Evolutionary conservation across 2,113 vertebrate genomes (phyloP), one percentile per base, ranked within the genome.

Genomic region (Upupa epops): DNA sequence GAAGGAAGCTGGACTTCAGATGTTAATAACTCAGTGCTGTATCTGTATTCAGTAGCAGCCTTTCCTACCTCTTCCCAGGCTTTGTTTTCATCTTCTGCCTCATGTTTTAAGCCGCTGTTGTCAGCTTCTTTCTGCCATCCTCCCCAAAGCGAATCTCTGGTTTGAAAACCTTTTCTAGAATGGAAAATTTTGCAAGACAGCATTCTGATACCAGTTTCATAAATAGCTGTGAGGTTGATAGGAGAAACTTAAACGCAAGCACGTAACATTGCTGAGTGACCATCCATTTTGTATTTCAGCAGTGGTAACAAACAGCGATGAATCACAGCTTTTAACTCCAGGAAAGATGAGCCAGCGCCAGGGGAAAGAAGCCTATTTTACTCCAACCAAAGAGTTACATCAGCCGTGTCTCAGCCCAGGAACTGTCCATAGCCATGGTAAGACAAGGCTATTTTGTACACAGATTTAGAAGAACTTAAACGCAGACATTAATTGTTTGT

Each of bases 281-380:
- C 37, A 52, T 94, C 36, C 22, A 15, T 93, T 97, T 96, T 96
- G 75, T 92, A 15, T 94, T 97, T 83, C 92, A 99, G 98, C 97
- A 96, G 96, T 96, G 76, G 36, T 98, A 98, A 97, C 97, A 95
- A 97, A 96, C 88, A 95, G 97, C 48, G 99, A 99, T 96, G 99
- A 99, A 88, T 93, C 97, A 78, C 96, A 98, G 86, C 97, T 97
- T 96, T 86, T 98, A 96, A 98, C 98, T 79, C 97, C 98, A 93
- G 98, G 97, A 96, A 99, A 98, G 95, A 99, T 99, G 98, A 99
- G 97, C 98, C 99, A 99, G 89, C 98, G 98, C 66, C 98, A 98
- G 95, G 98, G 96, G 52, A 99, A 98, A 97, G 99, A 99, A 95
- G 96, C 97, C 58, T 98, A 97, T 86, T 98, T 98, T 77, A 98